Evolutionary conservation across 2,888 invertebrate species (phyloP).

Genomic region (Amphipoea lucens): DNA sequence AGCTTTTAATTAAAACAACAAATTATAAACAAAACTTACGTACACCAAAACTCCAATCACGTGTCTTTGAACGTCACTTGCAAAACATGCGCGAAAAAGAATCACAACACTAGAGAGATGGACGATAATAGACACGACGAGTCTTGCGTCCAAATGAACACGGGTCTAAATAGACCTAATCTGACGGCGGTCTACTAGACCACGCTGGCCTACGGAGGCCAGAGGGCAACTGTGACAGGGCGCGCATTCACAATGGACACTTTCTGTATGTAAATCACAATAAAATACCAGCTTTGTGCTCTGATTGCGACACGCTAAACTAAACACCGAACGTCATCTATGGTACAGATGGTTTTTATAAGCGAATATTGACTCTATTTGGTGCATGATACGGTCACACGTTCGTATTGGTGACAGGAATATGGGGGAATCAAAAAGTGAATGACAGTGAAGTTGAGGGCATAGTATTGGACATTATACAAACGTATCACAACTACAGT

Average conservation of each 20-base stretch:
- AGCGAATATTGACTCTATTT: conserved; percentile 72
- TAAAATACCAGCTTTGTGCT: conserved; percentile 88
- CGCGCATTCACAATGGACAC: conserved; percentile 84
- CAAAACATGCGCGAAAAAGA: conserved; percentile 27
- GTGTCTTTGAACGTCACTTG: conserved; percentile 33
- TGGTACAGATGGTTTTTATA: conserved; percentile 72
- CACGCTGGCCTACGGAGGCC: conserved; percentile 80
- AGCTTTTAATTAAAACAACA: conserved; percentile 32
- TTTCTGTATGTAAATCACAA: conserved; percentile 89
- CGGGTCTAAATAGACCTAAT: conserved; percentile 36
- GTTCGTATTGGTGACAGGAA: conserved; percentile 6
- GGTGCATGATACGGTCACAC: conserved; percentile 49
- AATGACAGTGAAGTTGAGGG: conserved; percentile 17
- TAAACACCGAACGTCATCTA: conserved; percentile 83
- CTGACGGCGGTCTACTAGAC: conserved; percentile 74
- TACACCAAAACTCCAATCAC: conserved; percentile 37
- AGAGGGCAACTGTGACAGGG: conserved; percentile 87
- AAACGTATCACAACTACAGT: background rate
- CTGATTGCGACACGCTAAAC: conserved; percentile 88
- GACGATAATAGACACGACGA: conserved; percentile 60
- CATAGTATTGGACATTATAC: background rate
- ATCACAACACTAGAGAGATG: conserved; percentile 54
- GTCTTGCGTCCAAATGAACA: conserved; percentile 20
- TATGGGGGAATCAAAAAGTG: conserved; percentile 21
- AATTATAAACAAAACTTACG: conserved; percentile 44